Base-by-base conservation (phyloP, 2,113 vertebrate species). In the Symphodus melops region DNA sequence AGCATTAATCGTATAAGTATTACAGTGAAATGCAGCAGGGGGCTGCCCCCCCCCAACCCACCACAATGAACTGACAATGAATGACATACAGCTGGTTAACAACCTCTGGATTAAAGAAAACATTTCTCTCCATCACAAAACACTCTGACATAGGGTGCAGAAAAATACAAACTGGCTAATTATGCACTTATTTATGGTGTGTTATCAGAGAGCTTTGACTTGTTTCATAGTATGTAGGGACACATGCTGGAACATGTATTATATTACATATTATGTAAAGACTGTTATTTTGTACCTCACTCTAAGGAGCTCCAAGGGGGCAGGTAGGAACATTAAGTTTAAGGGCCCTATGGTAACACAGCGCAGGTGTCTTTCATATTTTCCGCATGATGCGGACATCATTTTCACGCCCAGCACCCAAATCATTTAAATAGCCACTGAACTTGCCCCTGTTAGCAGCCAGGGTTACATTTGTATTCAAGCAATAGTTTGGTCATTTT, bases 91-190 rank as follows among this genome's bases (percentile, higher is more conserved):
- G 66, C 59, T 77, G 23, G 72, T 67, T 81, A 85, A 74, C 62
- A 63, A 69, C 60, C 52, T 78, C 72, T 68, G 77, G 49, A 77
- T 86, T 80, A 89, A 85, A 84, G 71, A 56, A 75, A 70, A 77
- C 28, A 87, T 82, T 75, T 86, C 71, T 81, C 52, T 44, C 33
- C 61, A 41, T 70, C 73, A 78, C 44, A 71, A 75, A 84, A 84
- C 65, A 66, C 39, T 65, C 41, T 51, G 77, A 67, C 16, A 78
- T 55, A 54, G 55, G 12, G 14, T 56, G 44, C 28, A 65, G 61
- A 83, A 72, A 76, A 68, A 79, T 77, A 80, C 58, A 41, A 12
- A 57, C 39, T n/a, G 20, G 17, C 42, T 72, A 79, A 82, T 76
- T 84, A 70, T 57, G 64, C n/a, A 56, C 12, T 10, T 41, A 28